Conservation (phyloP, 2,113 vertebrate genomes). For the Prinia subflava region DNA sequence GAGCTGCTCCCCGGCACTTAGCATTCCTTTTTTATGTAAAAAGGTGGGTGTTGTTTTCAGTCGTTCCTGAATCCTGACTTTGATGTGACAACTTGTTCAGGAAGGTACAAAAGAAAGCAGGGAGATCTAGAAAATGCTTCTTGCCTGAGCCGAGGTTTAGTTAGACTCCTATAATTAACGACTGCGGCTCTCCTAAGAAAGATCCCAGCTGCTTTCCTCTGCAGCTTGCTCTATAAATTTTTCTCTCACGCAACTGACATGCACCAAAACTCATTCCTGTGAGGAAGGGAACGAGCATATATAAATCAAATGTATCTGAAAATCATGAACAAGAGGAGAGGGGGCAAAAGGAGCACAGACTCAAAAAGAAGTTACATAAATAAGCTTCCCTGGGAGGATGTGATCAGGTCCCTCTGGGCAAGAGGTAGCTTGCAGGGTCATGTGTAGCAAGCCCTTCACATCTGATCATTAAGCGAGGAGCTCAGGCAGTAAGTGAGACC, state of each 20-base stretch:
- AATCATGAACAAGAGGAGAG: neutral
- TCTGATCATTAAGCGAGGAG: neutral
- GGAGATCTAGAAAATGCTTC: constrained; percentile 2
- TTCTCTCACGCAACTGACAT: neutral
- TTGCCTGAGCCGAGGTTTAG: constrained; percentile 3
- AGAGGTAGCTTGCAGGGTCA: neutral
- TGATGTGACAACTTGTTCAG: neutral
- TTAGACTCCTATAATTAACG: constrained; percentile 58
- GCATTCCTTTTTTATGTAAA: neutral
- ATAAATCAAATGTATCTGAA: constrained; percentile 40
- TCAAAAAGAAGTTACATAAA: neutral
- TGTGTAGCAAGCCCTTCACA: neutral
- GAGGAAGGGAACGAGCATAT: neutral
- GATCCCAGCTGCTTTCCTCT: constrained; percentile 57
- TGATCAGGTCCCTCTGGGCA: rapidly evolving
- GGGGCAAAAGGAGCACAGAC: neutral
- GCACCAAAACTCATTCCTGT: constrained; percentile 19
- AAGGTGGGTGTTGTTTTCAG: neutral
- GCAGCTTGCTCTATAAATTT: constrained; percentile 51
- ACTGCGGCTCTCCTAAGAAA: constrained; percentile 31
- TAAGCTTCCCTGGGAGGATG: neutral
- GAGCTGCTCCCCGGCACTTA: neutral
- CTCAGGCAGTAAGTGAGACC: neutral
- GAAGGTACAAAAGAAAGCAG: constrained; percentile 7
- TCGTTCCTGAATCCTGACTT: neutral